A percentile compares a stretch with the other conserved stretches of the same genome.
Conservation (phyloP, 2,888 invertebrate species). For the Cordilura impudica region DNA sequence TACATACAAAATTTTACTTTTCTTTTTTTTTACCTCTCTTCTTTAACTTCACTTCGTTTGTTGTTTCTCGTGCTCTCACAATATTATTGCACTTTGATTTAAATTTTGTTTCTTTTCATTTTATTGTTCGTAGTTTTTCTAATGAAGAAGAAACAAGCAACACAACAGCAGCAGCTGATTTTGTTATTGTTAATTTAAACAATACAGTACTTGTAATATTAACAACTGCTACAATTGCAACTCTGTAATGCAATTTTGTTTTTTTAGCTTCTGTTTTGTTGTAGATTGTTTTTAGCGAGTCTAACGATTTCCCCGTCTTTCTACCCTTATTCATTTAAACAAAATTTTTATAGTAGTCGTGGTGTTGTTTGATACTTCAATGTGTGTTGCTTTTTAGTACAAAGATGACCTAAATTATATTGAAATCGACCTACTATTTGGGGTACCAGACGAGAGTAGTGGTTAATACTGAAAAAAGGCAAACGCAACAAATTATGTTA, state of each 20-base stretch:
- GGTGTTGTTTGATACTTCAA: background rate
- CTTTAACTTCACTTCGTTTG: slow-evolving; percentile 29
- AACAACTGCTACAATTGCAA: background rate
- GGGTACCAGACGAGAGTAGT: background rate
- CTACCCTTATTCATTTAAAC: slow-evolving; percentile 1
- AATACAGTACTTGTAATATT: slow-evolving; percentile 1
- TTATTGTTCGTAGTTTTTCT: background rate
- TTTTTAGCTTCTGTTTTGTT: background rate
- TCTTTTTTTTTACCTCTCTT: slow-evolving; percentile 21
- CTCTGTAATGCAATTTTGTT: slow-evolving; percentile 1
- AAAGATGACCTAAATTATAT: slow-evolving; percentile 41
- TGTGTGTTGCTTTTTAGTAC: background rate
- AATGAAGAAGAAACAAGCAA: background rate
- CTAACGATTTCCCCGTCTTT: background rate
- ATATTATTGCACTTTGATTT: slow-evolving; percentile 25
- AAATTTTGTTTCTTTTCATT: no score
- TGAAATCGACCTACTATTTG: slow-evolving; percentile 1
- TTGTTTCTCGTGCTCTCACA: background rate
- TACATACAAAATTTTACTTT: slow-evolving; percentile 41
- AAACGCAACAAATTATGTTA: background rate
- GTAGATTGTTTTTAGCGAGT: background rate
- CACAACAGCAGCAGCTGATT: slow-evolving; percentile 44
- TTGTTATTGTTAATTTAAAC: slow-evolving; percentile 6
- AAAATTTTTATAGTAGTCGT: slow-evolving; percentile 13
- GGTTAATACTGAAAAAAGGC: background rate